Base-by-base conservation (phyloP, 2,113 vertebrate species). In the Tinamus guttatus region DNA sequence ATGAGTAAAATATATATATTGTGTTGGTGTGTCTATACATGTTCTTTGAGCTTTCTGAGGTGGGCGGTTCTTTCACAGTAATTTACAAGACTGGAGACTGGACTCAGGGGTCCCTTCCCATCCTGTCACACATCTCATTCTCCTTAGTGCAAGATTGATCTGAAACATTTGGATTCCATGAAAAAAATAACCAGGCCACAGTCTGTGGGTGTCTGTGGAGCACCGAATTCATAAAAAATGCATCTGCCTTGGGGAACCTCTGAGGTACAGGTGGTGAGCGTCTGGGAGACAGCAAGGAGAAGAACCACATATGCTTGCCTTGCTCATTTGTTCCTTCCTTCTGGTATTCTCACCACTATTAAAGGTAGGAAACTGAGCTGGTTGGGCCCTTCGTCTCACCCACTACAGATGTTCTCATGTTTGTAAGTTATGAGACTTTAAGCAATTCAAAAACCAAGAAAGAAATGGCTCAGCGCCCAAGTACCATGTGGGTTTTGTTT, bases 401-500 rank as follows among this genome's bases (percentile, higher is more conserved):
- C 6, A 1, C 30, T 94, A 81, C 86, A 95, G 88, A 73, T 92
- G 73, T 86, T 93, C 60, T 90, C 80, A 78, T 56, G 80, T 93
- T 88, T 86, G 64, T 88, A 93, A 84, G 21, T 86, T 68, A 90
- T 30, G 59, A 65, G 81, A 92, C 80, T 84, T 92, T 36, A 93
- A 93, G 56, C 51, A 67, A 78, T 95, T 68, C 2, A 90, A 78
- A 94, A 84, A 90, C 88, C 41, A 60, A 68, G 45, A 67, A 85
- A 47, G 52, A 89, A 95, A 85, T 87, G 82, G 76, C 73, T 68
- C 62, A 20, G 43, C 93, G 90, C 90, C 80, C 32, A 83, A 78
- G 24, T 85, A 36, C 47, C 76, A 93, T 83, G 76, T 93, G 92
- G 41, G 34, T 14, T 88, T 95, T 91, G 71, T 87, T 95, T 89